Evolutionary conservation across 2,797 vertebrate genomes (phyloP).

Genomic region (Peromyscus attwateri): DNA sequence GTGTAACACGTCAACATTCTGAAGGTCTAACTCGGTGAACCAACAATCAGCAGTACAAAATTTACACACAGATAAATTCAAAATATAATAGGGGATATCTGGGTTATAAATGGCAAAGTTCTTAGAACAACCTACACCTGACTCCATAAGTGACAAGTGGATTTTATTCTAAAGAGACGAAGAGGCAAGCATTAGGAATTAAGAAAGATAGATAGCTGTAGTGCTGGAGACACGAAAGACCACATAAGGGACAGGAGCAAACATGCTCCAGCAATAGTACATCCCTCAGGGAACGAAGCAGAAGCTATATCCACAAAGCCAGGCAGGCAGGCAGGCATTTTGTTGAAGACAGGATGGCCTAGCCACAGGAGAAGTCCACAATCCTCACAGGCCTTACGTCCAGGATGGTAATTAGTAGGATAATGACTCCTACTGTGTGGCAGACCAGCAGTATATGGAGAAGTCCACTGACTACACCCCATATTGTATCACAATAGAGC

Average conservation of each 20-base stretch:
- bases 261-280: neutral
- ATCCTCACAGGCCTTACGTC: neutral
- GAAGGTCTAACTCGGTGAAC: constrained; percentile 11
- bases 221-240: neutral
- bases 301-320: neutral
- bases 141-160: neutral
- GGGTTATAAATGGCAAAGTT: neutral
- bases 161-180: neutral
- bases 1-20: constrained; percentile 5
- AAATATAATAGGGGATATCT: neutral
- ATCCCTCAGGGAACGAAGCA: neutral
- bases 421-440: neutral
- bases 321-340: neutral
- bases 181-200: neutral
- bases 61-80: constrained; percentile 24
- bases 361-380: neutral
- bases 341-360: neutral
- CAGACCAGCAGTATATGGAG: neutral
- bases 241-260: neutral
- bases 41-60: neutral
- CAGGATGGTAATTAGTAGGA: neutral
- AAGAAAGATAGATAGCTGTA: neutral
- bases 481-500: neutral
- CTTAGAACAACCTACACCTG: neutral
- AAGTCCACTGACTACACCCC: neutral